A percentile compares a stretch with the other conserved stretches of the same genome.
Evolutionary conservation across 2,888 invertebrate species (phyloP).

Genomic region (Capitulum mitella): DNA sequence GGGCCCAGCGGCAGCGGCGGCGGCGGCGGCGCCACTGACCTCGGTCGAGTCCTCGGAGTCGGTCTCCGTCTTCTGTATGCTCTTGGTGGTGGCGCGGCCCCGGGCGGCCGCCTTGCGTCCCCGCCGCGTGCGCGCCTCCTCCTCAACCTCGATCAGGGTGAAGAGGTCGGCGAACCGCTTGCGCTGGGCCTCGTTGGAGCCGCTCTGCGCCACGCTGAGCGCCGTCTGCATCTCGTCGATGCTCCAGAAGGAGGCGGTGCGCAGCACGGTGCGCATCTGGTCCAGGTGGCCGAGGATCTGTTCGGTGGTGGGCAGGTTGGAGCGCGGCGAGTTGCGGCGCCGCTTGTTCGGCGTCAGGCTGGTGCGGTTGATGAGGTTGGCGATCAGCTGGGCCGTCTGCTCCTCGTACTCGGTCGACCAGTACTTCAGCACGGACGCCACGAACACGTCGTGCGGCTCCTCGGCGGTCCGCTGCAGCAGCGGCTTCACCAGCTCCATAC

Average conservation of each 20-base stretch:
- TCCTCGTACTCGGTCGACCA: constrained; percentile 93
- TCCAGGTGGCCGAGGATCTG: constrained; percentile 86
- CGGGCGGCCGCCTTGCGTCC: constrained; percentile 16
- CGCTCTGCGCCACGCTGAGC: constrained; percentile 71
- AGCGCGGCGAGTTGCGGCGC: constrained; percentile 55
- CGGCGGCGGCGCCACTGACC: background rate
- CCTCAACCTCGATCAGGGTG: constrained; percentile 50
- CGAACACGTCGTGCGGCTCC: constrained; percentile 63
- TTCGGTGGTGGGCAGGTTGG: constrained; percentile 49
- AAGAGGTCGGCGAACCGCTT: constrained; percentile 85
- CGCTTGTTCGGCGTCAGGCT: constrained; percentile 79
- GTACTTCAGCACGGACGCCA: constrained; percentile 81
- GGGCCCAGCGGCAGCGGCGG: background rate
- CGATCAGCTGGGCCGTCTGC: constrained; percentile 53
- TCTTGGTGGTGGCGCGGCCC: constrained; percentile 18
- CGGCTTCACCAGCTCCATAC: constrained; percentile 73
- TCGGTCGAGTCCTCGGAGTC: constrained; percentile 11
- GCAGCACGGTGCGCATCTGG: constrained; percentile 65
- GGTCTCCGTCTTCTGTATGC: constrained; percentile 6
- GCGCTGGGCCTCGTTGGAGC: constrained; percentile 79
- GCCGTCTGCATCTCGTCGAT: constrained; percentile 87
- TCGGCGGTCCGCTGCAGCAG: constrained; percentile 59
- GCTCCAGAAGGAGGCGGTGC: constrained; percentile 56
- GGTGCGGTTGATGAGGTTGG: constrained; percentile 49
- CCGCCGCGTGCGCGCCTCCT: constrained; percentile 29